phyloP scores from a whole-genome alignment of 2,888 invertebrate species.

The Acrobasis consociella region DNA sequence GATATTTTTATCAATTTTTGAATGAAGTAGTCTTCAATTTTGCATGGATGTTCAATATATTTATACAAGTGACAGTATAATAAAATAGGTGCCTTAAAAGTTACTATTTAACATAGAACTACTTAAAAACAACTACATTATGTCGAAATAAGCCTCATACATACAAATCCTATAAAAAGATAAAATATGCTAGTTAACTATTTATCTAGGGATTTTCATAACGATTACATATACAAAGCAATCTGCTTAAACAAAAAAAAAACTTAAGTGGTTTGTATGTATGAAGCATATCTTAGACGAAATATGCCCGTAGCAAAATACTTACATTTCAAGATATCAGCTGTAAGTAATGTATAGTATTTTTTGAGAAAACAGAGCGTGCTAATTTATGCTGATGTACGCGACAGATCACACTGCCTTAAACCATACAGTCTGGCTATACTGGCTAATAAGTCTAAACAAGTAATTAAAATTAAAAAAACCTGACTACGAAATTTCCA shows the following conservation, averaged over 20 bases:
- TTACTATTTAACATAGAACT: conserved; percentile 1
- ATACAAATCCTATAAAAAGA: too few species aligned
- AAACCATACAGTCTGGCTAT: too few species aligned
- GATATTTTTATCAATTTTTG: conserved; percentile 28
- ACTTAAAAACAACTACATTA: too few species aligned
- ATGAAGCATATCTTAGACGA: background rate
- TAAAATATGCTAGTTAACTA: too few species aligned
- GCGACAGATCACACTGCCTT: too few species aligned
- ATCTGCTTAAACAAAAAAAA: background rate
- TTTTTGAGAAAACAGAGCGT: background rate
- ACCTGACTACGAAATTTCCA: too few species aligned
- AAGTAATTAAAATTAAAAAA: too few species aligned
- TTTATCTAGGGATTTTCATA: too few species aligned
- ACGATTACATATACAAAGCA: too few species aligned
- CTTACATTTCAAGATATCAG: background rate
- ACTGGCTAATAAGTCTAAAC: too few species aligned
- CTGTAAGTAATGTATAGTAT: conserved; percentile 2
- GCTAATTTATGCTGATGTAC: too few species aligned
- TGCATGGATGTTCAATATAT: conserved; percentile 1
- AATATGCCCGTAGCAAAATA: background rate
- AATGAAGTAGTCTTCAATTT: conserved; percentile 4
- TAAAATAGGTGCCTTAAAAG: conserved; percentile 10
- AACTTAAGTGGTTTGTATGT: background rate
- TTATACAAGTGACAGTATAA: conserved; percentile 34
- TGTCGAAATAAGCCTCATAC: too few species aligned